Evolutionary conservation across 35 echinoderm and acorn worm genomes (phyloP).

Genomic region (Anneissia japonica): DNA sequence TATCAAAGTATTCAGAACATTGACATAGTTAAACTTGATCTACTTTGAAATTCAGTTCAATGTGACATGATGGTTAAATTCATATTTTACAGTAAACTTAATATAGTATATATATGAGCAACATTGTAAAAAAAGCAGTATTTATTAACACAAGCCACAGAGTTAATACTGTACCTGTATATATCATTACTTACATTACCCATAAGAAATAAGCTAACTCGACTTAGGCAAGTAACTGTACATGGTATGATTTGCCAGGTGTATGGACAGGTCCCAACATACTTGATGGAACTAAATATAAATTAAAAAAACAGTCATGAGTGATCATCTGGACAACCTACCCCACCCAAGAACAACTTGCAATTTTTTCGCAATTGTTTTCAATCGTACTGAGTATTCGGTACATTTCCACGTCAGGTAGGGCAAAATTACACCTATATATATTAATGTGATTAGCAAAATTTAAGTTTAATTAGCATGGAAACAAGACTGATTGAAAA

Average conservation of each 20-base stretch:
- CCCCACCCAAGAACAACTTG: background rate
- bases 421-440: background rate
- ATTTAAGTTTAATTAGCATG: background rate
- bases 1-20: too few species aligned
- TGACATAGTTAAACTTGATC: too few species aligned
- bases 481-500: too few species aligned
- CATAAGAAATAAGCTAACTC: background rate
- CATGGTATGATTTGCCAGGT: background rate
- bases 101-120: background rate
- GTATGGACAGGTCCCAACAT: slow-evolving; percentile 8
- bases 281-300: background rate
- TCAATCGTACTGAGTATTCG: background rate
- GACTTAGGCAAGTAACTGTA: too few species aligned
- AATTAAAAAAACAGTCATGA: background rate
- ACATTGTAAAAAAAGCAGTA: background rate
- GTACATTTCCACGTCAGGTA: background rate
- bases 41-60: too few species aligned
- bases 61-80: too few species aligned
- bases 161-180: background rate
- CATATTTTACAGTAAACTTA: too few species aligned
- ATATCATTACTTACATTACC: background rate
- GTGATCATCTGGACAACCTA: background rate
- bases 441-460: background rate
- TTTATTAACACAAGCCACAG: background rate
- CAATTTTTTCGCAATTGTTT: too few species aligned